A percentile compares a stretch with the other conserved stretches of the same genome.
phyloP scores from a whole-genome alignment of 2,113 vertebrate species.

The Alosa alosa region DNA sequence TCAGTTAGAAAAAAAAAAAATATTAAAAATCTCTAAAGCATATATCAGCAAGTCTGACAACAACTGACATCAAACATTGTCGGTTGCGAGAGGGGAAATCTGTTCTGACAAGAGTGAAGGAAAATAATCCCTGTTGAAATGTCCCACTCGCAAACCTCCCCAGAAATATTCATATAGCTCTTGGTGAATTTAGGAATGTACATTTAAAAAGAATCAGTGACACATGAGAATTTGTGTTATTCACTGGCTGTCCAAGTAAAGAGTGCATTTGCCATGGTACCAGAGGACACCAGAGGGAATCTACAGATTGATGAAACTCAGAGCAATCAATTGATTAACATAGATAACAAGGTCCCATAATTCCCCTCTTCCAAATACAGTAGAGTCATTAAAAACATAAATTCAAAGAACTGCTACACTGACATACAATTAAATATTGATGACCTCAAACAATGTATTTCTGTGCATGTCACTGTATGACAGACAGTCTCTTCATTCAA shows the following conservation, averaged over 20 bases:
- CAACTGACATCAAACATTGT: conserved; percentile 16
- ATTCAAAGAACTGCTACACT: background rate
- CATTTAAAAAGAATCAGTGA: background rate
- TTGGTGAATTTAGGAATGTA: background rate
- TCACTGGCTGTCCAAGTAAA: background rate
- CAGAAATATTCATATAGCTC: background rate
- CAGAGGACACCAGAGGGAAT: background rate
- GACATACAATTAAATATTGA: background rate
- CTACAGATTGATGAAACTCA: background rate
- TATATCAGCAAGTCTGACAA: conserved; percentile 16
- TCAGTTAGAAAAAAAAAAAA: background rate
- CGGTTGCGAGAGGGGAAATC: background rate
- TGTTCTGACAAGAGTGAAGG: background rate
- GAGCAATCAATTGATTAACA: background rate
- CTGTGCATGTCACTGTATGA: background rate
- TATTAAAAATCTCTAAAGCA: background rate
- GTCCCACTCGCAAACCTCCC: background rate
- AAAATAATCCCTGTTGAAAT: conserved; percentile 12
- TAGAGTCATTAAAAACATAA: background rate
- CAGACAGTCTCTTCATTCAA: background rate
- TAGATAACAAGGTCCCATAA: background rate
- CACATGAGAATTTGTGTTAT: background rate
- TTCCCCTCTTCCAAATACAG: background rate
- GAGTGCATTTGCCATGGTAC: background rate
- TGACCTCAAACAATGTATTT: background rate